Conservation (phyloP, 2,888 invertebrate genomes). For the Cloeon dipterum region DNA sequence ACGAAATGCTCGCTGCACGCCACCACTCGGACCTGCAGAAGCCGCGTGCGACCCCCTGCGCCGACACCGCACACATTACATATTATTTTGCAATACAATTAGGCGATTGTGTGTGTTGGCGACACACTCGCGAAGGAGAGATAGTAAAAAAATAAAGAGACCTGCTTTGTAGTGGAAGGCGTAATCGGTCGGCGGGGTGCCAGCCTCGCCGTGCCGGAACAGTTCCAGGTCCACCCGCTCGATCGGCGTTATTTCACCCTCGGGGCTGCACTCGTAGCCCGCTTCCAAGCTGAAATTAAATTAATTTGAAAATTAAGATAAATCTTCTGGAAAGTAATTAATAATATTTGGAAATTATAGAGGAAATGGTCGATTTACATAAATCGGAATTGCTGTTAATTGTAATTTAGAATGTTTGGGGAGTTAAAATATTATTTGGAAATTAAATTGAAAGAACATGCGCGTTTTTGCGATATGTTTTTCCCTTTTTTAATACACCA, state of each 20-base stretch:
- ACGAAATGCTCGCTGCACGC: slow-evolving; percentile 31
- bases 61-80: slow-evolving; percentile 5
- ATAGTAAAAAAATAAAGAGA: slow-evolving; percentile 12
- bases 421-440: no score
- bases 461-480: no score
- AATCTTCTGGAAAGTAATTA: no score
- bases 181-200: slow-evolving; percentile 31
- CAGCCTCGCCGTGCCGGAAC: slow-evolving; percentile 35
- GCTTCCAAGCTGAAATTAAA: slow-evolving; percentile 32
- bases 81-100: neutral
- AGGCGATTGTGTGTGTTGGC: neutral
- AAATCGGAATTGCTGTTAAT: no score
- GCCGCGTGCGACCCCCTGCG: slow-evolving; percentile 24
- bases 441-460: no score
- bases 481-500: no score
- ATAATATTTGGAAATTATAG: no score
- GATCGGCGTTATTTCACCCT: slow-evolving; percentile 18
- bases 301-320: no score
- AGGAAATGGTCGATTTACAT: no score
- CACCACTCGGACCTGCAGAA: slow-evolving; percentile 26
- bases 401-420: no score
- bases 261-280: slow-evolving; percentile 31
- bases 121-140: neutral
- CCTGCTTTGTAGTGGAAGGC: slow-evolving; percentile 34
- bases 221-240: slow-evolving; percentile 27